These are phyloP conservation scores for Strix aluco DNA, from an alignment of 2,113 vertebrate genomes.

Conservation along the genomic window DNA sequence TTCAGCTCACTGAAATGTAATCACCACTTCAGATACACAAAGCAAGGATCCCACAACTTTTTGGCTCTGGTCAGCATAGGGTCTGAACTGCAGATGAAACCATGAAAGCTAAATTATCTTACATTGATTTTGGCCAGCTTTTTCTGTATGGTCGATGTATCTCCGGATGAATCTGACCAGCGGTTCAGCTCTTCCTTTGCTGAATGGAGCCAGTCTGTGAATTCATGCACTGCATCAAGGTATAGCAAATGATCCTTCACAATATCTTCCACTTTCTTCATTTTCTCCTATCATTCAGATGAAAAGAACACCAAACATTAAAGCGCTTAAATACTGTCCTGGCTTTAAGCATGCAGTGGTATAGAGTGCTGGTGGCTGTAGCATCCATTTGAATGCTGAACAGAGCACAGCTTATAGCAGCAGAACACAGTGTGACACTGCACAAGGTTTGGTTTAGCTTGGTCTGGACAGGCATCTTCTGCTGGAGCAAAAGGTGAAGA, in stretches of 20 bases:
- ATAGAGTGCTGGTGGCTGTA: neutral
- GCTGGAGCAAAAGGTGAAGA: neutral
- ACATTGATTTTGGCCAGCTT: constrained; percentile 91
- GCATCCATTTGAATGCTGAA: neutral
- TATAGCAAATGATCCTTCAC: constrained; percentile 94
- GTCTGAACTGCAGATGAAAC: neutral
- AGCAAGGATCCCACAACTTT: neutral
- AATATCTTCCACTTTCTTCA: constrained; percentile 85
- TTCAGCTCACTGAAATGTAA: neutral
- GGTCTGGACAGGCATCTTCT: neutral
- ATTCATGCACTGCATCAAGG: constrained; percentile 90
- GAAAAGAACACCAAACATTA: neutral
- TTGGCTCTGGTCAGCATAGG: neutral
- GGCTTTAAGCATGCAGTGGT: neutral
- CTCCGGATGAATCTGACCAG: constrained; percentile 91
- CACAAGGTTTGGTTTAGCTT: neutral
- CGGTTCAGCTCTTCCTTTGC: constrained; percentile 96
- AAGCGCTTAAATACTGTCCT: neutral
- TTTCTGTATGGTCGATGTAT: constrained; percentile 81
- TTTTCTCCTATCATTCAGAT: constrained; percentile 82
- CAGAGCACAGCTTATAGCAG: neutral
- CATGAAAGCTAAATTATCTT: constrained; percentile 35
- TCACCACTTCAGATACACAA: neutral
- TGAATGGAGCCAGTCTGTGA: constrained; percentile 94
- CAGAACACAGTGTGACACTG: neutral